Base-by-base conservation (phyloP, 2,888 invertebrate species). In the Euplexia lucipara region DNA sequence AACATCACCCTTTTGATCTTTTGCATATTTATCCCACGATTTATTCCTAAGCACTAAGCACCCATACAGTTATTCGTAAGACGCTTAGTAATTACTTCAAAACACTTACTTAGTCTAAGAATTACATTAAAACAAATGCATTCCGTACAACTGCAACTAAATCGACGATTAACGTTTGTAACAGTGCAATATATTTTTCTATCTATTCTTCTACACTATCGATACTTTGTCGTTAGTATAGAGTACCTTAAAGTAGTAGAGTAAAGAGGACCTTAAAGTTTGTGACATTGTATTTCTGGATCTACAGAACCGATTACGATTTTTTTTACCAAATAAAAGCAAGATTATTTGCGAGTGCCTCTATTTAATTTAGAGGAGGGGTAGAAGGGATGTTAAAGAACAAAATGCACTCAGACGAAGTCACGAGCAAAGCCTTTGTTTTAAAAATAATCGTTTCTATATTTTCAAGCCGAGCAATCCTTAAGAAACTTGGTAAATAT, bases 1-100 rank as follows among this genome's bases (percentile, higher is more conserved):
- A 26, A 26, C 26, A 5, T 26, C 26, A 3, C 26, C 5, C 26
- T 5, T 2, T 26, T 26, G 26, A 48, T 22, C 39, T 37, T 49
- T 65, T 48, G 78, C 39, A 74, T 60, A 74, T 72, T 73, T 77
- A 64, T 39, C 26, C 10, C 42, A 65, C 30, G 72, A 71, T 74
- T 77, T 77, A 65, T 42, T 12, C 34, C 41, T n/a, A n/a, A n/a
- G n/a, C n/a, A n/a, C n/a, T n/a, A 45, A 51, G 41, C 44, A 53
- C 18, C 35, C 20, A 41, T 63, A 39, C 56, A 37, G 54, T 56
- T 56, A 47, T 56, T 59, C 41, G 20, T 56, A 48, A 57, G 41
- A 53, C 20, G 44, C 48, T 48, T 48, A 41, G 48, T 57, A 65
- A 77, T 74, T 77, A 71, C 72, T 45, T 45, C 18, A 45, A 60